Conservation (phyloP, 2,113 vertebrate species). For the Bufo bufo region DNA sequence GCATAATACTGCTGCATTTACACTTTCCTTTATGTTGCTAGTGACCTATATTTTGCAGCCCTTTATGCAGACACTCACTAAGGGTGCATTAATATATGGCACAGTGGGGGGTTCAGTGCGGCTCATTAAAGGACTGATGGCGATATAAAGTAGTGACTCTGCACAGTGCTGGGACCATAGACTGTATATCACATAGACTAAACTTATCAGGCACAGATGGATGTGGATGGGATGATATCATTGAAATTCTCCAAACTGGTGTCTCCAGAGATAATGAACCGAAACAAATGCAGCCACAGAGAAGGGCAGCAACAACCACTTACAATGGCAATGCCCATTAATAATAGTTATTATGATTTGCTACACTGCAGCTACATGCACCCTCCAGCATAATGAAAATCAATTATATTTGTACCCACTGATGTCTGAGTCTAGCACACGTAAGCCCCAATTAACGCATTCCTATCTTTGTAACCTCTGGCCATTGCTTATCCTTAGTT, state of each 20-base stretch:
- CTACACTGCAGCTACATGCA: too few species aligned
- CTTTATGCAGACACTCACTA: constrained; percentile 31
- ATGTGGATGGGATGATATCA: not conserved
- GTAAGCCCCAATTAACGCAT: too few species aligned
- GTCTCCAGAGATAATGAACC: not conserved
- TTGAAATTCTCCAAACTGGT: not conserved
- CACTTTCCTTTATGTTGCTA: constrained; percentile 32
- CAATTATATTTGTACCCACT: too few species aligned
- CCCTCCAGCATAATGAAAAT: too few species aligned
- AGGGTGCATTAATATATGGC: constrained; percentile 37
- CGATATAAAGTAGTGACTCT: not conserved
- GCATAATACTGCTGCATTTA: not conserved
- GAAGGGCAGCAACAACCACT: not conserved
- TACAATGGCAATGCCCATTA: not conserved
- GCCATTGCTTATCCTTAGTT: too few species aligned
- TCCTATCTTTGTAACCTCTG: too few species aligned
- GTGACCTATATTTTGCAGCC: constrained; percentile 52
- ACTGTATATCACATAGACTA: too few species aligned
- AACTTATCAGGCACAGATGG: not conserved
- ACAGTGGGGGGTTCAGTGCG: not conserved
- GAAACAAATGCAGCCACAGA: not conserved
- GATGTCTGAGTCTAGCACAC: too few species aligned
- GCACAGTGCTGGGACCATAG: not conserved
- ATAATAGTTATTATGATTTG: too few species aligned
- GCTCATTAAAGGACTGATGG: constrained; percentile 35